phyloP scores from a whole-genome alignment of 2,888 invertebrate species.

The Nomada flava region DNA sequence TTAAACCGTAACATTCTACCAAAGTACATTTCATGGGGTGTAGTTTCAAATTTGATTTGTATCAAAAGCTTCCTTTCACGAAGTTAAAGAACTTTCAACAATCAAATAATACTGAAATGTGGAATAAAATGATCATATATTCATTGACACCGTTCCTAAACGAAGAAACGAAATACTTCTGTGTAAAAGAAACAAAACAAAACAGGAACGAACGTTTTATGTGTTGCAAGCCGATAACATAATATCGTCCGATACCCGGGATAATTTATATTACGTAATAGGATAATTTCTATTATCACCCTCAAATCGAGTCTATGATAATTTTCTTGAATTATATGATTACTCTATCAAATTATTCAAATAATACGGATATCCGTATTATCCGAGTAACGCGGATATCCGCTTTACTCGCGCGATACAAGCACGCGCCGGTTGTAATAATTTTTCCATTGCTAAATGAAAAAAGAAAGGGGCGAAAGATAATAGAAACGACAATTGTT shows the following conservation, averaged over 20 bases:
- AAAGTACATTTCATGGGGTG: too few species aligned
- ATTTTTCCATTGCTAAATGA: slow-evolving; percentile 20
- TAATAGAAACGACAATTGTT: too few species aligned
- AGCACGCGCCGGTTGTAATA: slow-evolving; percentile 31
- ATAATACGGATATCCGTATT: slow-evolving; percentile 62
- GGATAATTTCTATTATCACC: slow-evolving; percentile 54
- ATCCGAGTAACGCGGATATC: slow-evolving; percentile 58
- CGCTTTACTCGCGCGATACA: slow-evolving; percentile 29
- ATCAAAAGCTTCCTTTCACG: too few species aligned
- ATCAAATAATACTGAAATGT: too few species aligned
- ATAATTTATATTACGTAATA: slow-evolving; percentile 43
- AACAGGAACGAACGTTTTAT: background rate
- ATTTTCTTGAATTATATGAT: slow-evolving; percentile 61
- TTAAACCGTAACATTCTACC: too few species aligned
- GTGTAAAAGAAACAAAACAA: background rate
- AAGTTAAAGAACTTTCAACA: too few species aligned
- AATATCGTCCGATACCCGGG: slow-evolving; percentile 3
- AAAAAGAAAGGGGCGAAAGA: background rate
- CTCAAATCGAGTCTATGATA: slow-evolving; percentile 51
- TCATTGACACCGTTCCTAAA: too few species aligned
- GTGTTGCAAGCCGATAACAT: background rate
- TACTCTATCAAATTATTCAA: slow-evolving; percentile 56
- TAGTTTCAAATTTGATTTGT: too few species aligned
- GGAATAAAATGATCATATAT: too few species aligned
- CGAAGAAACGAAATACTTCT: background rate